Percentiles rank a stretch among this genome's conserved stretches.
These are phyloP conservation scores for Andrena flavipes DNA, from an alignment of 2,888 invertebrate species.

Conservation along the genomic window DNA sequence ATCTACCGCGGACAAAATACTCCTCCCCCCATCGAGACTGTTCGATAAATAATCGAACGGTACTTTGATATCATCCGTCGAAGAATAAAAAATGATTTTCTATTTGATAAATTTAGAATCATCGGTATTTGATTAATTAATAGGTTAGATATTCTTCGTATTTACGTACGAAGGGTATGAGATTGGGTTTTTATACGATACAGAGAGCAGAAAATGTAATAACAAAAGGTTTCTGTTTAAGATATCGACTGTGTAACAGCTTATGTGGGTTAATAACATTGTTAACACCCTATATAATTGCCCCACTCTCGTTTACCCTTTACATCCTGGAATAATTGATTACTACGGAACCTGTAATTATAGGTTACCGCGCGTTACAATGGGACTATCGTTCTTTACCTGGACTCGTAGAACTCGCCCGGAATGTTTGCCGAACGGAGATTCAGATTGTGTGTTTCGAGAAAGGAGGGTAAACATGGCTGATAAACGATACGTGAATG, in stretches of 20 bases:
- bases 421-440: too few relatives aligned
- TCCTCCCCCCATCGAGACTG: background rate
- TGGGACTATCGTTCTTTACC: constrained; percentile 12
- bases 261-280: background rate
- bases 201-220: background rate
- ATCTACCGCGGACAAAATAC: background rate
- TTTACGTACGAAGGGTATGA: background rate
- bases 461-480: background rate
- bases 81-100: background rate
- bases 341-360: constrained; percentile 62
- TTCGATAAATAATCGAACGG: background rate
- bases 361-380: constrained; percentile 55
- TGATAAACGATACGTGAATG: background rate
- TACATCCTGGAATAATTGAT: constrained; percentile 69
- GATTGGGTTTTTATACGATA: background rate
- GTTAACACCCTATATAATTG: constrained; percentile 22
- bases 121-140: too few relatives aligned
- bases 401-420: background rate
- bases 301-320: constrained; percentile 31
- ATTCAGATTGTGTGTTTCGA: background rate
- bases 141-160: background rate
- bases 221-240: background rate
- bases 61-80: background rate
- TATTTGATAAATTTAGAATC: too few relatives aligned
- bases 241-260: background rate